A percentile compares a stretch with the other conserved stretches of the same genome.
These are phyloP conservation scores for Salmo trutta DNA, from an alignment of 2,797 vertebrate genomes.

Conservation along the genomic window DNA sequence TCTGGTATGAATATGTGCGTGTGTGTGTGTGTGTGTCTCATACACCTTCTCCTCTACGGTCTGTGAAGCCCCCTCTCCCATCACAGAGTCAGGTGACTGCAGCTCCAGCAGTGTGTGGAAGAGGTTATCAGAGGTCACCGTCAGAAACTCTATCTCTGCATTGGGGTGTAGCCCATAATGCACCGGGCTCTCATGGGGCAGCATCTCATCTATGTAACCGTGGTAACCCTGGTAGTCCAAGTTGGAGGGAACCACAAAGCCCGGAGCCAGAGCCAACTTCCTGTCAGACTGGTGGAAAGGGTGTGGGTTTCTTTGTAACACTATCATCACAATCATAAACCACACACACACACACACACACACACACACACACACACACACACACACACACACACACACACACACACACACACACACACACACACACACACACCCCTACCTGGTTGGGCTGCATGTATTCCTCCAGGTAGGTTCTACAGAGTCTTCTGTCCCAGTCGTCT, in stretches of 20 bases:
- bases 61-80: constrained; percentile 76
- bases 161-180: constrained; percentile 80
- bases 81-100: constrained; percentile 77
- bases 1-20: neutral
- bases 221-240: constrained; percentile 81
- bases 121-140: constrained; percentile 77
- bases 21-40: neutral
- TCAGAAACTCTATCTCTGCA: constrained; percentile 80
- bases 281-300: constrained; percentile 71
- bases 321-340: neutral
- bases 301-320: neutral
- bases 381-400: constrained; percentile 31
- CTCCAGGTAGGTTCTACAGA: constrained; percentile 80
- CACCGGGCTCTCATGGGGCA: constrained; percentile 75
- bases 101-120: constrained; percentile 83
- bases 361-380: constrained; percentile 30
- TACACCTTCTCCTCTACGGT: constrained; percentile 80
- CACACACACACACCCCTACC: constrained; percentile 44
- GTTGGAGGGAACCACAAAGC: constrained; percentile 78
- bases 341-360: constrained; percentile 39
- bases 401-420: constrained; percentile 32
- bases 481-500: constrained; percentile 79
- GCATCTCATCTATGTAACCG: constrained; percentile 78
- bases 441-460: constrained; percentile 84
- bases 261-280: constrained; percentile 75